These are phyloP conservation scores for Baryphthengus martii DNA, from an alignment of 2,113 vertebrate genomes.

Conservation along the genomic window DNA sequence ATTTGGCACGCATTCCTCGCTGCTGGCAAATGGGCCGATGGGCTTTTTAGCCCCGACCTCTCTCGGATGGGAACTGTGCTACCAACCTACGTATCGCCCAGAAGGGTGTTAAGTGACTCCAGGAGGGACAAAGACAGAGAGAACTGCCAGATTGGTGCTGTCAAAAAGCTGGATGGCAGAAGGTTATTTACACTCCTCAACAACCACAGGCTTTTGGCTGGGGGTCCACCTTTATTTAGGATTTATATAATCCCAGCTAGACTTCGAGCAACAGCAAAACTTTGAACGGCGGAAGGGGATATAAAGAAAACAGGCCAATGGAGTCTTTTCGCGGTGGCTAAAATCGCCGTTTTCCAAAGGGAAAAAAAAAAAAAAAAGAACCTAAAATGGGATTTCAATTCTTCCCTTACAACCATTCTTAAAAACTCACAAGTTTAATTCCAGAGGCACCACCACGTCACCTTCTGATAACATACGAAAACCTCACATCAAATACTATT, in stretches of 20 bases:
- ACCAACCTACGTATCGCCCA: neutral
- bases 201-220: neutral
- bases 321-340: neutral
- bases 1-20: neutral
- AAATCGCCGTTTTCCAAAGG: neutral
- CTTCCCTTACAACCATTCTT: neutral
- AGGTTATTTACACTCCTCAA: neutral
- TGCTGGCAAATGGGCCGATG: neutral
- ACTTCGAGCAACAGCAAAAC: neutral
- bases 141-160: neutral
- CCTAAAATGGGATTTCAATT: neutral
- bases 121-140: neutral
- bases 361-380: neutral
- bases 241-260: neutral
- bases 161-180: neutral
- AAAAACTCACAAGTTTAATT: neutral
- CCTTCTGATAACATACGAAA: neutral
- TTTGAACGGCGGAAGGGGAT: neutral
- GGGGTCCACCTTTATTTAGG: neutral
- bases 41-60: neutral
- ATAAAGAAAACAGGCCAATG: neutral
- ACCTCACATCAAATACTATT: neutral
- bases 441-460: neutral
- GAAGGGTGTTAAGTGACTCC: neutral
- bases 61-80: neutral